Conservation (phyloP, 1,140 invertebrate genomes). For the Dendrolimus punctatus region DNA sequence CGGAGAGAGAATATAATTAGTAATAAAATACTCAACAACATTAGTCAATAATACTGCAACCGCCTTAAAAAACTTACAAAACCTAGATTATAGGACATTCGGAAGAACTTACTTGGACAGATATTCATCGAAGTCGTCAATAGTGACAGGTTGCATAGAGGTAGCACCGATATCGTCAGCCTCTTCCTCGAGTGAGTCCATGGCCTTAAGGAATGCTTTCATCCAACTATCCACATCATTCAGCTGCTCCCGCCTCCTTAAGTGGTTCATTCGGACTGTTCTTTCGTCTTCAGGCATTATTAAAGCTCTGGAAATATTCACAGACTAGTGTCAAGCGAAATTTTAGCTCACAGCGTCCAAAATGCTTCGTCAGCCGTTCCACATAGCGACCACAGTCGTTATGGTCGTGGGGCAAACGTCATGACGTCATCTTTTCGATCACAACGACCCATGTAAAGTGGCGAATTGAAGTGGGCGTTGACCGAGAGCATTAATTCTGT, state of each 20-base stretch:
- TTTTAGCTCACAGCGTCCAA: too few species aligned
- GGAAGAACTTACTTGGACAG: conserved; percentile 79
- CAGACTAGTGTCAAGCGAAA: background rate
- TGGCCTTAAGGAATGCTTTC: conserved; percentile 88
- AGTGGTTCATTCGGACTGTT: conserved; percentile 88
- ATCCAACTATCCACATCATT: conserved; percentile 94
- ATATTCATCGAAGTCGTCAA: conserved; percentile 91
- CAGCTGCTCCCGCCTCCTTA: conserved; percentile 84
- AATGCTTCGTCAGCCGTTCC: too few species aligned
- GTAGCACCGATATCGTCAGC: conserved; percentile 85
- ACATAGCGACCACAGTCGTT: too few species aligned
- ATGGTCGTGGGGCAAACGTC: too few species aligned
- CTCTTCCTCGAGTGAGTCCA: conserved; percentile 85
- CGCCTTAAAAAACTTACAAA: too few species aligned
- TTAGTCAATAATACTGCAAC: too few species aligned
- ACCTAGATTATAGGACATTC: background rate
- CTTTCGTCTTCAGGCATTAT: conserved; percentile 93
- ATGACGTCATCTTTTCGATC: too few species aligned
- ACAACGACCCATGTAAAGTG: too few species aligned
- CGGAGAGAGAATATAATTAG: too few species aligned
- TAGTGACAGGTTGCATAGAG: conserved; percentile 87
- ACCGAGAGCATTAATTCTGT: too few species aligned
- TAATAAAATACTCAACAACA: too few species aligned
- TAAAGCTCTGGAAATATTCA: conserved; percentile 74
- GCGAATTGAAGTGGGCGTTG: too few species aligned